phyloP scores from a whole-genome alignment of 64 coral and sea anemone genomes.

The Dendronephthya gigantea region DNA sequence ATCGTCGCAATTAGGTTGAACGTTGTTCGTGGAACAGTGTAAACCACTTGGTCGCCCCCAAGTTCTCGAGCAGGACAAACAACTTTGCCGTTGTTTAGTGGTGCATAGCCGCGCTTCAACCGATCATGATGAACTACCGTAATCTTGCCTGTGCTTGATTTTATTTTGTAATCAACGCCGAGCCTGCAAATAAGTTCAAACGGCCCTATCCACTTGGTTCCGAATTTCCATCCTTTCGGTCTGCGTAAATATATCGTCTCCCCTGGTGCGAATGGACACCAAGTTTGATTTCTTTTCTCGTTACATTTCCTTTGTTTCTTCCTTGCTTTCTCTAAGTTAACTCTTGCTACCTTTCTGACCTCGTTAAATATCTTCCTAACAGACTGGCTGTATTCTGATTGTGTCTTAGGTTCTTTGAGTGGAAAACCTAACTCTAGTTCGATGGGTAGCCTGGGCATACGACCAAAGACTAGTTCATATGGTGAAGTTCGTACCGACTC shows the following conservation, averaged over 20 bases:
- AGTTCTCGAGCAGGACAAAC: slow-evolving; percentile 7
- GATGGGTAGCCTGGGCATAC: not conserved
- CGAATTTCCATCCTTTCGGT: not conserved
- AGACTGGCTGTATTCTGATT: not conserved
- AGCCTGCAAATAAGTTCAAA: no score
- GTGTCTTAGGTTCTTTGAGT: not conserved
- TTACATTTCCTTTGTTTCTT: not conserved
- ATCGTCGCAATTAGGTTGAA: not conserved
- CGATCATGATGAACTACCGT: not conserved
- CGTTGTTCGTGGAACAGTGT: slow-evolving; percentile 2
- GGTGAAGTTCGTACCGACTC: not conserved
- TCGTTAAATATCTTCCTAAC: not conserved
- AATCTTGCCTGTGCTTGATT: not conserved
- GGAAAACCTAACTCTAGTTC: not conserved
- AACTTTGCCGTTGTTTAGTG: not conserved
- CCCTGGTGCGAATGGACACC: not conserved
- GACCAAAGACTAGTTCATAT: slow-evolving; percentile 5
- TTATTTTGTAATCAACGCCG: not conserved
- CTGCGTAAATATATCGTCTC: not conserved
- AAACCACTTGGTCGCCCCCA: not conserved
- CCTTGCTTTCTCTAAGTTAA: slow-evolving; percentile 1
- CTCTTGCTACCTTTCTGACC: not conserved
- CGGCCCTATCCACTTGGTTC: not conserved
- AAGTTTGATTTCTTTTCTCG: not conserved
- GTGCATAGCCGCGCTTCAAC: no score